Base-by-base conservation (phyloP, 37 sponge, comb jelly and placozoan species). In the Haliclona indistincta region DNA sequence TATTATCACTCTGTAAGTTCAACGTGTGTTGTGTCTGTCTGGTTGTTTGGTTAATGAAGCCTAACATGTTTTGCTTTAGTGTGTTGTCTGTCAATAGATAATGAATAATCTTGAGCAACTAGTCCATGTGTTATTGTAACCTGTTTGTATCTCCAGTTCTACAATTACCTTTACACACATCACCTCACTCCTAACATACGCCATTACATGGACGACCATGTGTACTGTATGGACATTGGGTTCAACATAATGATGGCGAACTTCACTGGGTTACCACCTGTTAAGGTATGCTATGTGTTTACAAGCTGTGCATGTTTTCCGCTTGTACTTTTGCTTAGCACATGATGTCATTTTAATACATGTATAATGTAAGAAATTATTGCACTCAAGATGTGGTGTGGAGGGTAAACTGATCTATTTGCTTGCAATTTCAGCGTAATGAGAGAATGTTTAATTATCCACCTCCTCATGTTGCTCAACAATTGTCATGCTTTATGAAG, bases 191-290 rank as follows among this genome's bases (percentile, higher is more conserved):
- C 4, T 15, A 68, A 40, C 1, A 81, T 90, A 19, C 69, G 79
- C 19, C 15, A 86, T 13, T 90, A 87, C 87, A 83, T 90, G 6
- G 79, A 90, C 52, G 20, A 41, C 7, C 77, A 90, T 64, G 76
- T 86, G 78, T 86, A 90, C 74, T 90, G 91, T 74, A 87, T 86
- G 42, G 91, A 90, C 67, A 90, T 90, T n/a, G 83, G 82, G 35
- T 86, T 90, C 77, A 90, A 90, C 64, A 86, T 81, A 47, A 71
- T 90, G 58, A 64, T 90, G 29, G 43, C 79, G 34, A 74, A 79
- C 55, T 71, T 76, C 78, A 86, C 86, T 52, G 84, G 78, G 15
- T 55, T 80, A 2, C 87, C 91, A 30, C 87, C 87, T 51, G 20
- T 90, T 3, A 90, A 90, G 67, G 91, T 90, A 2, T 49, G 84